Conservation (phyloP, 1,140 invertebrate species). For the Dinoponera quadriceps region DNA sequence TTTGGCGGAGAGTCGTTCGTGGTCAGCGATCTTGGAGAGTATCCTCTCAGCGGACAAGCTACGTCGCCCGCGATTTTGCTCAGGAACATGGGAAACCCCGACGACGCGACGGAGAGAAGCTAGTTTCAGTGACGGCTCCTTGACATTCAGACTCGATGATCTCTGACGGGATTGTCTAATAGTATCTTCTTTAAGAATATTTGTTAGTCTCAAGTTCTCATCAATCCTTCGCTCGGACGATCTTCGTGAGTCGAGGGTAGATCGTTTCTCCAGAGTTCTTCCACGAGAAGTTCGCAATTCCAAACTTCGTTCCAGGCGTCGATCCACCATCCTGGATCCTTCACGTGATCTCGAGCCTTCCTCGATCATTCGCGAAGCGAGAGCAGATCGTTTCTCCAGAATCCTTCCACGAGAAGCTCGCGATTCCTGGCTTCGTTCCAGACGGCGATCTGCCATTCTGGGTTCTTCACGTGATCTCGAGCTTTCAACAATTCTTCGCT, state of each 20-base stretch:
- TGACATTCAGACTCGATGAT: not conserved
- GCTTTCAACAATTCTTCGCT: not conserved
- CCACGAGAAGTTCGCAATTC: not conserved
- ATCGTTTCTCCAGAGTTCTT: not conserved
- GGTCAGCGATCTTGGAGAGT: not conserved
- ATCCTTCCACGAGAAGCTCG: not conserved
- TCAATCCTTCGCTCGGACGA: too few relatives aligned
- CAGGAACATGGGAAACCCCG: not conserved
- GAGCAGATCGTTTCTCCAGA: not conserved
- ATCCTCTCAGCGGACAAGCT: not conserved
- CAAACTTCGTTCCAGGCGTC: not conserved
- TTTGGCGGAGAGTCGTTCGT: conserved; percentile 33
- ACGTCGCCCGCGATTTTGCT: conserved; percentile 25
- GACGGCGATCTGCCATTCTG: too few relatives aligned
- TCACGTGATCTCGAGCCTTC: too few relatives aligned
- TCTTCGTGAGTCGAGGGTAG: not conserved
- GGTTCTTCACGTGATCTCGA: too few relatives aligned
- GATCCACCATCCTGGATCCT: too few relatives aligned
- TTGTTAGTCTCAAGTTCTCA: conserved; percentile 10
- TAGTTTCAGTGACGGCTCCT: not conserved
- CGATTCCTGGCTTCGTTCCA: too few relatives aligned
- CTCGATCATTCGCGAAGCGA: not conserved
- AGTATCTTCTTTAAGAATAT: conserved; percentile 23
- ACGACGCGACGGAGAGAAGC: not conserved
- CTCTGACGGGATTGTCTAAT: conserved; percentile 27